Conservation (phyloP, 2,113 vertebrate species). For the Plecturocebus donacophilus region DNA sequence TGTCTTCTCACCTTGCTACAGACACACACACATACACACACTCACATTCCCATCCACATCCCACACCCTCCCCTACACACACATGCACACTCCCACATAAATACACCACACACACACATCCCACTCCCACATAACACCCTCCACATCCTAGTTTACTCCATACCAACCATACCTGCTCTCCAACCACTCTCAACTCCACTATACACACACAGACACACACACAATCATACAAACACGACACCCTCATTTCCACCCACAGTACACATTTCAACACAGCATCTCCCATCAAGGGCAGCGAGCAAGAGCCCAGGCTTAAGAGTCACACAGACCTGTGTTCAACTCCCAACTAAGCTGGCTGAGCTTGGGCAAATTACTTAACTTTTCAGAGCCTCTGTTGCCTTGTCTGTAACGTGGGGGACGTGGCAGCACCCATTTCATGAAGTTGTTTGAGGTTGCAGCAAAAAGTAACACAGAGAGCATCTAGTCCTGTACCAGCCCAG, state of each 20-base stretch:
- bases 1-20: background rate
- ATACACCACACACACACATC: background rate
- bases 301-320: background rate
- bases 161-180: background rate
- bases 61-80: background rate
- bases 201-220: too few relatives aligned
- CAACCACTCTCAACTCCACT: background rate
- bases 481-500: accelerated
- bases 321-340: too few relatives aligned
- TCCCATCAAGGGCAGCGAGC: background rate
- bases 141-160: background rate
- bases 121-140: background rate
- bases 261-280: background rate
- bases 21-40: background rate
- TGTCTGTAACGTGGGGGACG: background rate
- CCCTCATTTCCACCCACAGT: background rate
- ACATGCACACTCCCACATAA: background rate
- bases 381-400: background rate
- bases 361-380: too few relatives aligned
- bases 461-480: background rate
- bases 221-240: background rate
- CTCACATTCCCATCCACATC: background rate
- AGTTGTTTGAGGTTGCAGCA: background rate
- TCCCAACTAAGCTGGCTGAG: background rate
- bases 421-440: background rate